These are phyloP conservation scores for Microplitis demolitor DNA, from an alignment of 1,140 invertebrate species.

Conservation along the genomic window DNA sequence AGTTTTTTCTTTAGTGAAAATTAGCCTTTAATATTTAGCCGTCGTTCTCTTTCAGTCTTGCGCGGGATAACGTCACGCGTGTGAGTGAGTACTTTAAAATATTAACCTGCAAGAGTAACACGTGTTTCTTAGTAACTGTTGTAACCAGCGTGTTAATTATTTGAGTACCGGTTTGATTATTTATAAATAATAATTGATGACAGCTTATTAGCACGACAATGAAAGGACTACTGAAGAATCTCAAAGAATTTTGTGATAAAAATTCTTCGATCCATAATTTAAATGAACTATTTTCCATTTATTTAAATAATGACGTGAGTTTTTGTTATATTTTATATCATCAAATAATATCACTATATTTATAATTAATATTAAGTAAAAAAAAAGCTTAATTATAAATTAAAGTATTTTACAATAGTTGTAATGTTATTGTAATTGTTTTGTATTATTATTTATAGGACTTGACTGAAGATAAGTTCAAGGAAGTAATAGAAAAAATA, in stretches of 20 bases:
- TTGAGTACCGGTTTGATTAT: background rate
- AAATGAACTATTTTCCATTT: background rate
- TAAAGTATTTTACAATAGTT: too few relatives aligned
- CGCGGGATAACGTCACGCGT: too few relatives aligned
- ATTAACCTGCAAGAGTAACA: background rate
- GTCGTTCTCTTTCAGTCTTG: too few relatives aligned
- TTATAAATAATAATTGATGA: background rate
- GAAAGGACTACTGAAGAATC: background rate
- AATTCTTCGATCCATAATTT: background rate
- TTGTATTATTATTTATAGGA: constrained; percentile 34
- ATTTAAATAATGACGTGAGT: background rate
- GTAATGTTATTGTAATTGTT: constrained; percentile 3
- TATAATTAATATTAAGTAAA: too few relatives aligned
- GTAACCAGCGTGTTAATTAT: background rate
- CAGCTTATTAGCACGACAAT: background rate
- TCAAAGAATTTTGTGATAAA: constrained; percentile 6
- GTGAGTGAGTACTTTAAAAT: too few relatives aligned
- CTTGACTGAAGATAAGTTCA: constrained; percentile 29
- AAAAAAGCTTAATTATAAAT: too few relatives aligned
- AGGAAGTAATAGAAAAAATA: constrained; percentile 42
- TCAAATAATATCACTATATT: too few relatives aligned
- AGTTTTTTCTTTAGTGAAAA: too few relatives aligned
- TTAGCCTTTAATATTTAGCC: too few relatives aligned
- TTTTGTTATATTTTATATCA: too few relatives aligned
- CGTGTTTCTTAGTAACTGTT: background rate